Evolutionary conservation across 2,888 invertebrate species (phyloP), one percentile per base, ranked within the genome.

Genomic region (Amblyjoppa fuscipennis): DNA sequence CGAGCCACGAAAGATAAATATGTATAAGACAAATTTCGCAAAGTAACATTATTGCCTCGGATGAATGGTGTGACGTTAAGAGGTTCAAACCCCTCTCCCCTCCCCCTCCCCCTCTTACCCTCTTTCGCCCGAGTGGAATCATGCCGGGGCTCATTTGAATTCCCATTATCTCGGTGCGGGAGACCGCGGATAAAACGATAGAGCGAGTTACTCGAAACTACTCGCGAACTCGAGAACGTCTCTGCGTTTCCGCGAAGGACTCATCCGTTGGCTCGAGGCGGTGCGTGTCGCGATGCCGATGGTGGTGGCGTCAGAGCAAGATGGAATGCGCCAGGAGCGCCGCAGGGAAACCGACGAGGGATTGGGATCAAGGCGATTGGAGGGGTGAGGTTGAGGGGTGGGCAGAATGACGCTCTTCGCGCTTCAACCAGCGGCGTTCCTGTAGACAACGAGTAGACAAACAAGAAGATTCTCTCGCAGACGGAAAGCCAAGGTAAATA

Each of bases 401-500:
- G 9, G 56, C 11, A 7, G 25, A 31, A 68, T 38, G 38, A 9
- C 38, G 38, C n/a, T 61, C 49, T 68, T 74, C 51, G 34, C 70
- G 28, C 51, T 61, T 41, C 38, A 59, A 16, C 56, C 41, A 2
- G 3, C 13, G 45, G 45, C 13, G 2, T 45, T 38, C 16, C 38
- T 34, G 64, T 38, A 61, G 70, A 82, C 71, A 59, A 77, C 38
- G 69, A 25, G 51, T 73, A 74, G 71, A 77, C 71, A 75, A 78
- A 78, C 78, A 78, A 28, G 69, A 49, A 70, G 70, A 68, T 68
- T 31, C 41, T 31, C 51, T 31, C 41, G 61, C 31, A 31, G 74
- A 61, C 69, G 59, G 25, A 69, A 75, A 80, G 71, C 75, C 70
- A 70, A 75, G 64, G 80, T 83, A 83, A 83, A 83, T 83, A 83